Evolutionary conservation across 1,140 invertebrate genomes (phyloP).

Genomic region (Agraylea sexmaculata): DNA sequence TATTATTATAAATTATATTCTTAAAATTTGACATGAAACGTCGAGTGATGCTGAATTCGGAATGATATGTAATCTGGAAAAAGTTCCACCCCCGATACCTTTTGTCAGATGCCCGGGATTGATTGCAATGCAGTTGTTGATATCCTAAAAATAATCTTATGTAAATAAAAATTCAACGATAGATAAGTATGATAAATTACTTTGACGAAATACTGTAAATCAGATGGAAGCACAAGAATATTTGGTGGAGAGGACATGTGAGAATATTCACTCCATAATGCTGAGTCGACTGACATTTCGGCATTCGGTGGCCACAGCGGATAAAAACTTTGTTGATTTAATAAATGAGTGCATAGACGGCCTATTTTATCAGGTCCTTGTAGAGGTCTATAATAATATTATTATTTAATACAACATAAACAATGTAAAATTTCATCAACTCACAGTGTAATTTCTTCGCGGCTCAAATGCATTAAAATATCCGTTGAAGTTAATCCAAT

Average conservation of each 20-base stretch:
- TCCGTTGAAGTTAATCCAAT: constrained; percentile 74
- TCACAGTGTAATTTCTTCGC: constrained; percentile 66
- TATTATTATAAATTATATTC: constrained; percentile 13
- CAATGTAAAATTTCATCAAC: constrained; percentile 22
- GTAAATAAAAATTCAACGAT: constrained; percentile 8
- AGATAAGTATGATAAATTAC: constrained; percentile 30
- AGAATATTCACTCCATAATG: constrained; percentile 53
- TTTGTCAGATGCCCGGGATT: constrained; percentile 77
- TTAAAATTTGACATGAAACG: constrained; percentile 15
- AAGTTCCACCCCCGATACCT: constrained; percentile 48
- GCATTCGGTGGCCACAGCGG: constrained; percentile 64
- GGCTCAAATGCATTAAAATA: constrained; percentile 64
- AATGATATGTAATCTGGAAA: constrained; percentile 36
- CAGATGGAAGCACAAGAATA: constrained; percentile 71
- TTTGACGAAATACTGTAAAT: constrained; percentile 72
- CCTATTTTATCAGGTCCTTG: constrained; percentile 49
- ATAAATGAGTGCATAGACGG: constrained; percentile 59
- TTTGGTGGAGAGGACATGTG: constrained; percentile 62
- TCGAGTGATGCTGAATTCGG: constrained; percentile 9
- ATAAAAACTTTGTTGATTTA: constrained; percentile 69
- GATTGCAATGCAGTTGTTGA: constrained; percentile 63
- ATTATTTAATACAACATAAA: constrained; percentile 5
- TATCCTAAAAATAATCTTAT: constrained; percentile 40
- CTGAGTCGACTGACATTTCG: constrained; percentile 55
- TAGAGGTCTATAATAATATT: constrained; percentile 21